These are phyloP conservation scores for Diabrotica undecimpunctata DNA, from an alignment of 1,140 invertebrate species.

Conservation along the genomic window DNA sequence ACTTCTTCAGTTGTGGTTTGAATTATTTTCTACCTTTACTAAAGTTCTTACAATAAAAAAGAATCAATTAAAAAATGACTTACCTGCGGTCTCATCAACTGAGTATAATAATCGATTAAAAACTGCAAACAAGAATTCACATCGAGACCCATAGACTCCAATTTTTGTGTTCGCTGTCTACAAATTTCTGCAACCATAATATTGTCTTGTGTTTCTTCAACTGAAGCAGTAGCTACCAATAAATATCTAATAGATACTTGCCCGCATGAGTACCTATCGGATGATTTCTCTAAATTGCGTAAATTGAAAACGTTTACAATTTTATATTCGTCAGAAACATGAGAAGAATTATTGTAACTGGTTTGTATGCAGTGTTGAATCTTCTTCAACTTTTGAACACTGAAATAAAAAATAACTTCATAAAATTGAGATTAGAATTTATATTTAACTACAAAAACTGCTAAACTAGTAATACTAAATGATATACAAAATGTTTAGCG, in stretches of 20 bases:
- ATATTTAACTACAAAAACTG: neutral
- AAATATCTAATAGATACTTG: conserved; percentile 50
- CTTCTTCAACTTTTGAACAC: conserved; percentile 36
- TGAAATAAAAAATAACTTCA: conserved; percentile 19
- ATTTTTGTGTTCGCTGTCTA: conserved; percentile 40
- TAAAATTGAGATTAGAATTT: too few relatives aligned
- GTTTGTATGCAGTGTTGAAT: conserved; percentile 36
- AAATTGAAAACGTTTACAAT: conserved; percentile 40
- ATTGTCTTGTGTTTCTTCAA: conserved; percentile 40
- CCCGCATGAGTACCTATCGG: conserved; percentile 50
- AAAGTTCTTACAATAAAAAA: too few relatives aligned
- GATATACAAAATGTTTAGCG: too few relatives aligned
- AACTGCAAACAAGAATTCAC: conserved; percentile 84
- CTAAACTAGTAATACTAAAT: neutral
- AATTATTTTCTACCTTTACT: too few relatives aligned
- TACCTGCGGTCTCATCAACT: conserved; percentile 63
- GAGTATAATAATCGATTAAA: conserved; percentile 74
- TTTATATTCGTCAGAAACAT: conserved; percentile 18
- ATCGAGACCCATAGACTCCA: conserved; percentile 63
- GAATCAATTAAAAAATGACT: neutral
- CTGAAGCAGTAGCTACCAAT: conserved; percentile 28
- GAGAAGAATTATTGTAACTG: conserved; percentile 14
- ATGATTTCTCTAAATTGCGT: conserved; percentile 40
- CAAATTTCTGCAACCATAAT: conserved; percentile 41
- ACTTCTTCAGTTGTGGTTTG: too few relatives aligned